Percentiles rank a stretch among this genome's conserved stretches.
These are phyloP conservation scores for Crax fasciolata DNA, from an alignment of 2,797 vertebrate genomes.

Conservation along the genomic window DNA sequence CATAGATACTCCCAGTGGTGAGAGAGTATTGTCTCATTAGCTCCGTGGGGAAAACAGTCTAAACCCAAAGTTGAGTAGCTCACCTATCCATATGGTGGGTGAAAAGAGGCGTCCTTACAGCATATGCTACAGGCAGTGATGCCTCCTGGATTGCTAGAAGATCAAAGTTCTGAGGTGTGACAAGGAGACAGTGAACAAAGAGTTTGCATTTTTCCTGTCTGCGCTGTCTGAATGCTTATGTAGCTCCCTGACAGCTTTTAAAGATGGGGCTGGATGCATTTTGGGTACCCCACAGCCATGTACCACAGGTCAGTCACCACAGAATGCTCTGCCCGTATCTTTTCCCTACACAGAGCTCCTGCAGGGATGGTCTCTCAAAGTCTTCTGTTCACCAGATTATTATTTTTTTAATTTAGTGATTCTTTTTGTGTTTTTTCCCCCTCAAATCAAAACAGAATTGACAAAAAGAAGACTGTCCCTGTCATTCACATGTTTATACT, in stretches of 20 bases:
- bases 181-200: background rate
- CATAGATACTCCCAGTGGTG: constrained; percentile 18
- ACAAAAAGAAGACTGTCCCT: background rate
- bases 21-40: constrained; percentile 22
- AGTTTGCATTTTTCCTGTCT: background rate
- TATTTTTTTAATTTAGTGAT: background rate
- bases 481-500: background rate
- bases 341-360: background rate
- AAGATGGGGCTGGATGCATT: background rate
- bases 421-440: background rate
- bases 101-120: constrained; percentile 2
- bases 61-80: constrained; percentile 10
- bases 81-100: constrained; percentile 15
- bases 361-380: background rate
- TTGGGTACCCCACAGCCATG: background rate
- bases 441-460: background rate
- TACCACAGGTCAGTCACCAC: background rate
- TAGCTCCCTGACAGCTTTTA: background rate
- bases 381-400: background rate
- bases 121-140: background rate
- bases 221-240: background rate
- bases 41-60: background rate
- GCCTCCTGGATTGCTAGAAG: background rate
- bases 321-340: background rate
- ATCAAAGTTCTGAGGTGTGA: background rate